Percentiles rank a stretch among this genome's conserved stretches.
phyloP scores from a whole-genome alignment of 2,888 invertebrate species.

The Rhingia rostrata region DNA sequence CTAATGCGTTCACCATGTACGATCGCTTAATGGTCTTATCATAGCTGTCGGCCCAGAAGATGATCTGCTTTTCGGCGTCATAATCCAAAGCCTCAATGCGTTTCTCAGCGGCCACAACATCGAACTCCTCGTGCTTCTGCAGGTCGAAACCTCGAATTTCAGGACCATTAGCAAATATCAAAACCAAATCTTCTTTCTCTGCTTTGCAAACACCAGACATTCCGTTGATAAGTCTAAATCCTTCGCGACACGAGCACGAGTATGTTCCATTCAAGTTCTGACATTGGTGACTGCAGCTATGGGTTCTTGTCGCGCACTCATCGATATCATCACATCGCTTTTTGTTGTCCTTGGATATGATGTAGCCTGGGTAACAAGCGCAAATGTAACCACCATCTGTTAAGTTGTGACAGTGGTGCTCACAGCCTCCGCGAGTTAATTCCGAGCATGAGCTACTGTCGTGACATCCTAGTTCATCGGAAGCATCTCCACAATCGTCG shows the following conservation, averaged over 20 bases:
- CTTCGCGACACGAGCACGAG: conserved; percentile 92
- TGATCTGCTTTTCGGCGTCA: conserved; percentile 91
- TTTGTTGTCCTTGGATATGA: conserved; percentile 90
- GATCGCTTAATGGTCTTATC: conserved; percentile 95
- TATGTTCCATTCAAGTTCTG: conserved; percentile 95
- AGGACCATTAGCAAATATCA: conserved; percentile 92
- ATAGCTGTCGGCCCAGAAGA: conserved; percentile 98
- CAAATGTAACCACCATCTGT: conserved; percentile 94
- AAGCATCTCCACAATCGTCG: conserved; percentile 95
- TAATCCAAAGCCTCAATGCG: conserved; percentile 96
- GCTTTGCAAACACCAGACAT: conserved; percentile 93
- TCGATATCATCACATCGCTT: conserved; percentile 95
- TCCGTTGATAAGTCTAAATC: conserved; percentile 90
- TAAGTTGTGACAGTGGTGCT: conserved; percentile 94
- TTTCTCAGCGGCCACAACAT: conserved; percentile 92
- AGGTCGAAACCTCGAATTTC: conserved; percentile 91
- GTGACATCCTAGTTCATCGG: conserved; percentile 95
- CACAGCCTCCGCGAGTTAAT: conserved; percentile 90
- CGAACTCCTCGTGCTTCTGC: conserved; percentile 87
- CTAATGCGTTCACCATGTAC: conserved; percentile 91
- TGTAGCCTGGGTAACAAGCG: conserved; percentile 93
- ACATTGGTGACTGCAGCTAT: conserved; percentile 97
- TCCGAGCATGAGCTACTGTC: conserved; percentile 86
- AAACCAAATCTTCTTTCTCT: conserved; percentile 86
- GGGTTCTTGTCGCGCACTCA: conserved; percentile 92